A percentile compares a stretch with the other conserved stretches of the same genome.
These are phyloP conservation scores for Anolis apletophallus DNA, from an alignment of 2,797 vertebrate genomes.

Conservation along the genomic window DNA sequence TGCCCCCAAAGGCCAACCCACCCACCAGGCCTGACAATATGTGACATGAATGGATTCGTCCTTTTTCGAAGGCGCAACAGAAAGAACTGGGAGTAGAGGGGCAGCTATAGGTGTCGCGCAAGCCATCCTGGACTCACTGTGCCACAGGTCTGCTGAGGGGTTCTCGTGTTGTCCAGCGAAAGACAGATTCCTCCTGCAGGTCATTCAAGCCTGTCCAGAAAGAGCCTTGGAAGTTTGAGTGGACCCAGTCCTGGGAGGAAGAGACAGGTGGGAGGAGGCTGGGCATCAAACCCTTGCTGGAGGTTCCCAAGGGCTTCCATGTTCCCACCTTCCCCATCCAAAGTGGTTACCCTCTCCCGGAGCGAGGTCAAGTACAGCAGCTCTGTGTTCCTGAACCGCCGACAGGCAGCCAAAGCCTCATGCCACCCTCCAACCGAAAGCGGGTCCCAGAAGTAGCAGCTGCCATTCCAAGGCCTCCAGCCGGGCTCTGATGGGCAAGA, in stretches of 20 bases:
- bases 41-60: no score
- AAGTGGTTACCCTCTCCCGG: slow-evolving; percentile 37
- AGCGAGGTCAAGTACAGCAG: slow-evolving; percentile 36
- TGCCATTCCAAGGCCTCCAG: slow-evolving; percentile 45
- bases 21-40: no score
- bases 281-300: background rate
- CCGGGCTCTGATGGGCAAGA: slow-evolving; percentile 28
- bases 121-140: background rate
- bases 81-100: no score
- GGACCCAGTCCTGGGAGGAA: slow-evolving; percentile 45
- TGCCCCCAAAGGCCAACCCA: no score
- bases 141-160: slow-evolving; percentile 6
- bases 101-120: no score
- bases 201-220: slow-evolving; percentile 60
- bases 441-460: slow-evolving; percentile 40
- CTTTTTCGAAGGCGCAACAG: no score
- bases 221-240: slow-evolving; percentile 12
- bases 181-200: slow-evolving; percentile 35
- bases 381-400: slow-evolving; percentile 27
- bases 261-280: no score
- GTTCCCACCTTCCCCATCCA: background rate
- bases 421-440: slow-evolving; percentile 1
- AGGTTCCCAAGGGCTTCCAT: rapidly evolving
- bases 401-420: slow-evolving; percentile 35
- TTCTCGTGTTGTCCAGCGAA: slow-evolving; percentile 41